Evolutionary conservation across 2,113 vertebrate species (phyloP), one percentile per base, ranked within the genome.

Genomic region (Paratilapia polleni): DNA sequence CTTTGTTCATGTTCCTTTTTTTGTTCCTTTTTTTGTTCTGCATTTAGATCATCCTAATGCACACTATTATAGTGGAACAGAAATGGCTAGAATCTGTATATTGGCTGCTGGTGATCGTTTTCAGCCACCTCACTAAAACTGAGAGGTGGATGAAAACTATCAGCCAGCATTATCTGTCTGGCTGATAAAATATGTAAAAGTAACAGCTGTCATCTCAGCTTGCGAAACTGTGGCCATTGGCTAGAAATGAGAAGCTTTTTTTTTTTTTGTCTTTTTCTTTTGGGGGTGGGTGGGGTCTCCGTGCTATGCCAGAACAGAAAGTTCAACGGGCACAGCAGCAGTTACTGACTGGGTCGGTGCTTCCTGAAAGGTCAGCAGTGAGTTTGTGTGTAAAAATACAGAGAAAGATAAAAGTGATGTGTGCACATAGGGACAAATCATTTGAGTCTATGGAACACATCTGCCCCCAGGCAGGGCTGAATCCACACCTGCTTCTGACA

Each of bases 181-280:
- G 43, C 24, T 70, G 66, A 70, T 70, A 70, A 70, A 70, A 70
- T 52, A 70, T 70, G 66, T 70, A 70, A 70, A 70, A 70, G 43
- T 70, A 70, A 52, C 66, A 70, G 66, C 43, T 70, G 66, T 28
- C 43, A 52, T 70, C 66, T 70, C 43, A 52, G 66, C 24, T 70
- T 70, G 66, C 43, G 49, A 70, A 70, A 70, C 43, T 1, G 10
- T 70, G 66, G 43, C 43, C 43, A 31, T 13, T 52, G 43, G 66
- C 66, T 70, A 52, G 10, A 70, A 70, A 70, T 70, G 24, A 52
- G 10, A 70, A 26, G 24, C 28, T 19, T 70, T 49, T 5, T 28
- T 10, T 2, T 70, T 70, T 19, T 12, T 68, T 41, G 10, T 2
- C 11, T 19, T 49, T 17, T 17, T 24, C 19, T 70, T 70, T 54